A percentile compares a stretch with the other conserved stretches of the same genome.
phyloP scores from a whole-genome alignment of 2,113 vertebrate species.

The Sialia sialis region DNA sequence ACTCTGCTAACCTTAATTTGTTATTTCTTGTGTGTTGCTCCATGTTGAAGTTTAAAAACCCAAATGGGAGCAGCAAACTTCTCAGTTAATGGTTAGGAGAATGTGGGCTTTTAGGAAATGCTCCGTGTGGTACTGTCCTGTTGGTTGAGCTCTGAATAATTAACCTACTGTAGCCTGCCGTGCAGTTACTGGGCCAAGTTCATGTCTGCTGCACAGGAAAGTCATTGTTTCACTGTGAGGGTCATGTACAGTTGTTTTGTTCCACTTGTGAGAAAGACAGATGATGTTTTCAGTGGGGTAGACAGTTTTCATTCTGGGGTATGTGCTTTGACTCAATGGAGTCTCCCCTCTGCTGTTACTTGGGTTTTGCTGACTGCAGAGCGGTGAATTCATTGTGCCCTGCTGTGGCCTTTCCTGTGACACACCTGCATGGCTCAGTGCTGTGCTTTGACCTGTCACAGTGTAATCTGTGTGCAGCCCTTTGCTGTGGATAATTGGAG shows the following conservation, averaged over 20 bases:
- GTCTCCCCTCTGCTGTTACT: background rate
- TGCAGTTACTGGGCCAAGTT: background rate
- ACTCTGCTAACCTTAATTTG: background rate
- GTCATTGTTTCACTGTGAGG: background rate
- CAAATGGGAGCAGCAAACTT: background rate
- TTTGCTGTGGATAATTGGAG: background rate
- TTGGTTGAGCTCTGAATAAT: background rate
- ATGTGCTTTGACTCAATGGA: background rate
- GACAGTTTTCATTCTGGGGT: background rate
- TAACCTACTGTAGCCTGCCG: background rate
- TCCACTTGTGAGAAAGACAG: background rate
- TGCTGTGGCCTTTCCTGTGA: background rate
- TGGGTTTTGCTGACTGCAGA: background rate
- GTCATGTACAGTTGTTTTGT: background rate
- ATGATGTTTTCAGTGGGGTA: background rate
- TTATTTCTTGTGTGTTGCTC: background rate
- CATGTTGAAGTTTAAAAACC: background rate
- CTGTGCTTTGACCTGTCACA: background rate
- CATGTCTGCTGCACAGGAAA: background rate
- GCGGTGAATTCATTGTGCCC: rapidly evolving
- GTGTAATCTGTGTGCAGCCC: background rate
- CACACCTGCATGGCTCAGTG: background rate
- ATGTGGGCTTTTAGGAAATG: background rate
- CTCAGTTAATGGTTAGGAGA: background rate
- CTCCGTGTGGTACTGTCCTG: background rate